Base-by-base conservation (phyloP, 2,888 invertebrate species). In the Pyrocoelia pectoralis region DNA sequence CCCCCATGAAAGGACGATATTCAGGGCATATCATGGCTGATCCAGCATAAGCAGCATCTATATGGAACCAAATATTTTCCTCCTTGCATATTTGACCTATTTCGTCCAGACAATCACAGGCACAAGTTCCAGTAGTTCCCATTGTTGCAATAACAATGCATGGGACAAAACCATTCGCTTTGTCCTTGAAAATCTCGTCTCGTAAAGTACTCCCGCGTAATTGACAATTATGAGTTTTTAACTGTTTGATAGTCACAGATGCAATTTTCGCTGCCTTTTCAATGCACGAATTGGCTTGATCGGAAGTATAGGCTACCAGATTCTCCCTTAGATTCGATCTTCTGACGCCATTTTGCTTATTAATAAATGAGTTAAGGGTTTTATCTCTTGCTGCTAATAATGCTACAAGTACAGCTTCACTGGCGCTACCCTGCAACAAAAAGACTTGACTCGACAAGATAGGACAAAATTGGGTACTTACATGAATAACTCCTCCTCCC, bases 11-110 rank as follows among this genome's bases (percentile, higher is more conserved):
- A 76, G 94, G 88, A 38, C 97, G 90, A 81, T 92, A 97, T 83
- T 99, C 99, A 0, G 97, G 97, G 74, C 99, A 99, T 71, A 98
- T 93, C 79, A 99, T 95, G 0, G 98, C 92, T 0, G 95, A 94
- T 5, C 93, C 98, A 0, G 98, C 98, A 79, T 98, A 98, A 0
- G 98, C 97, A 0, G 97, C 98, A 78, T 98, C 98, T 2, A 98
- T 92, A 80, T 98, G 98, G 5, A 97, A 83, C 97, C 98, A 98
- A 1, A 98, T 79, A 18, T 78, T 70, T 56, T 86, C 84, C 65
- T 87, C 86, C 70, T 86, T 86, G 74, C 95, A 92, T n/a, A 98
- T 89, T 12, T 89, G 88, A 0, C 97, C 97, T 52, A 99, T 85
- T 83, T 97, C 97, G 29, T 91, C 89, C 28, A 98, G 77, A 56